These are phyloP conservation scores for Halocaridina rubra DNA, from an alignment of 2,888 invertebrate genomes.

Conservation along the genomic window DNA sequence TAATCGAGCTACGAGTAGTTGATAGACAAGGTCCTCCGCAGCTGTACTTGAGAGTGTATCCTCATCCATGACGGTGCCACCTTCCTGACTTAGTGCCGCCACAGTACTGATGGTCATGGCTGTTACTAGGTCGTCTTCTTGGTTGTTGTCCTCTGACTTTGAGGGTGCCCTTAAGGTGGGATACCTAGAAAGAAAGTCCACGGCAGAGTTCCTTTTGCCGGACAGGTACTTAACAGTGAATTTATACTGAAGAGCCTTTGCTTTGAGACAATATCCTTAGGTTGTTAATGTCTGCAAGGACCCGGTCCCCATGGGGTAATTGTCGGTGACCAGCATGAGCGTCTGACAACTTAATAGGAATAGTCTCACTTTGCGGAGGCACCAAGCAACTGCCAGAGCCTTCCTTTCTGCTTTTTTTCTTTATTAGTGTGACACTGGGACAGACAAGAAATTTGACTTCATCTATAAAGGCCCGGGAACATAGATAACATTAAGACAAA, in stretches of 20 bases:
- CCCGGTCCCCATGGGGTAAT: not conserved
- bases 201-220: not conserved
- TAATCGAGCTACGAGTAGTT: not conserved
- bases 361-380: not conserved
- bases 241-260: slow-evolving; percentile 10
- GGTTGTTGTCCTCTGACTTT: not conserved
- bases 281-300: not conserved
- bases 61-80: not conserved
- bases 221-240: not conserved
- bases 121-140: not conserved
- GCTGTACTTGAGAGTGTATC: not conserved
- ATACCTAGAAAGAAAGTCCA: not conserved
- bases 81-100: too few species aligned
- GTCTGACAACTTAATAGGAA: not conserved
- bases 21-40: not conserved
- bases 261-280: not conserved
- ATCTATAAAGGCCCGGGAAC: too few species aligned
- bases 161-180: not conserved
- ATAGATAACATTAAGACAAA: too few species aligned
- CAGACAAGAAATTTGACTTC: too few species aligned
- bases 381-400: not conserved
- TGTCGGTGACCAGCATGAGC: not conserved
- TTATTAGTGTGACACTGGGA: too few species aligned
- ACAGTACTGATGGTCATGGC: not conserved
- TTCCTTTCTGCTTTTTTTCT: slow-evolving; percentile 25